Percentiles rank a stretch among this genome's conserved stretches.
These are phyloP conservation scores for Brenthis hecate DNA, from an alignment of 2,888 invertebrate genomes.

Conservation along the genomic window DNA sequence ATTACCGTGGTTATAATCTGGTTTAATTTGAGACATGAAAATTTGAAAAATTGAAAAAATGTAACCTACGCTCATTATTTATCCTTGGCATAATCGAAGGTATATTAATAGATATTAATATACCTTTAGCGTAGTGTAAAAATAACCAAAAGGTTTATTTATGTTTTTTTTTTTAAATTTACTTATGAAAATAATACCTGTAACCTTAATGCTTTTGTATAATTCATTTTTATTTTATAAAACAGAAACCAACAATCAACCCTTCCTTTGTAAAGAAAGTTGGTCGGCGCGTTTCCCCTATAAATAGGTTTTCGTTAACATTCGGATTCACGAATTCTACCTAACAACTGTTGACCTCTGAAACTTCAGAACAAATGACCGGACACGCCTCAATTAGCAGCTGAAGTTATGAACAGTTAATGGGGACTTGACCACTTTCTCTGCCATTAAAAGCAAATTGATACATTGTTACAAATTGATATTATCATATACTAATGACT, in stretches of 20 bases:
- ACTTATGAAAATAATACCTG: background rate
- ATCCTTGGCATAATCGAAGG: too few relatives aligned
- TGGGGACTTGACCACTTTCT: constrained; percentile 29
- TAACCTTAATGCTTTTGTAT: background rate
- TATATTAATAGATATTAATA: too few relatives aligned
- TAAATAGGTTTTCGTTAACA: constrained; percentile 78
- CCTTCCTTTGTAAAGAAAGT: constrained; percentile 48
- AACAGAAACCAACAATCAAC: constrained; percentile 58
- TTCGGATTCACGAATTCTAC: constrained; percentile 70
- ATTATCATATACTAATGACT: too few relatives aligned
- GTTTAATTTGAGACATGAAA: too few relatives aligned
- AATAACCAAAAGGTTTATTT: too few relatives aligned
- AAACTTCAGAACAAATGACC: constrained; percentile 70
- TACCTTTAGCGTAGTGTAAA: too few relatives aligned
- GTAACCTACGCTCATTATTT: too few relatives aligned
- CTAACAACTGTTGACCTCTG: constrained; percentile 65
- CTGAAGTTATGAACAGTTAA: constrained; percentile 40
- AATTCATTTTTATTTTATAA: background rate
- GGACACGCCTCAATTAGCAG: constrained; percentile 76
- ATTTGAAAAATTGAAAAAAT: too few relatives aligned
- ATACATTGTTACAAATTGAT: background rate
- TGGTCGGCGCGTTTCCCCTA: constrained; percentile 55
- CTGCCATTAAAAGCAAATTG: constrained; percentile 10
- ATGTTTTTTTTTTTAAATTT: too few relatives aligned
- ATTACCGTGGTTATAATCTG: too few relatives aligned